phyloP scores from a whole-genome alignment of 2,888 invertebrate species.

The Lasioglossum villosulum region DNA sequence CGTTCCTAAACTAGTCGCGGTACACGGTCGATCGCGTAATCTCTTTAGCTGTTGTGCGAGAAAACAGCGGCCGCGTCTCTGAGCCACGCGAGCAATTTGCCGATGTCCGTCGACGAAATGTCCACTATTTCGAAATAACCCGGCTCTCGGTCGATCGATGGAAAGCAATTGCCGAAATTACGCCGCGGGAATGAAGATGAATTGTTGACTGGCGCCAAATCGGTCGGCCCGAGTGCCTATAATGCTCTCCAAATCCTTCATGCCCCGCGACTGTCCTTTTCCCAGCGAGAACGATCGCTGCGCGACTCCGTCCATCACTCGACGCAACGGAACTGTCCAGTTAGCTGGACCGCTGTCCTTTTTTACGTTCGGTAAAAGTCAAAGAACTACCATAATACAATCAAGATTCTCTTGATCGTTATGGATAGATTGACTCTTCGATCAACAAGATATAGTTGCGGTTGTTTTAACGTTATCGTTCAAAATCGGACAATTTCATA shows the following conservation, averaged over 20 bases:
- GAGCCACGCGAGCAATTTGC: conserved; percentile 32
- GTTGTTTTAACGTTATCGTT: too few relatives aligned
- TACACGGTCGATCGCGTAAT: conserved; percentile 16
- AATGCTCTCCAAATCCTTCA: conserved; percentile 26
- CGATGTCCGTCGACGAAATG: conserved; percentile 20
- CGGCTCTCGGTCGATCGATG: conserved; percentile 57
- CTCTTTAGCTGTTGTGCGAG: conserved; percentile 42
- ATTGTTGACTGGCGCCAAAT: conserved; percentile 50
- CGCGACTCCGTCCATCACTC: neutral
- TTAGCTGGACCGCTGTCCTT: too few relatives aligned
- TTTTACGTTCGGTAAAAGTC: too few relatives aligned
- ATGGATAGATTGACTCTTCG: too few relatives aligned
- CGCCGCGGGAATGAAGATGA: conserved; percentile 55
- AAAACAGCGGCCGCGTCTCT: conserved; percentile 29
- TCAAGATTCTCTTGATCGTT: too few relatives aligned
- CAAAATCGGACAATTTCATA: too few relatives aligned
- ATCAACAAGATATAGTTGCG: too few relatives aligned
- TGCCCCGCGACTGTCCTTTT: neutral
- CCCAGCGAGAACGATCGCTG: neutral
- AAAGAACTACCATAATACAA: too few relatives aligned
- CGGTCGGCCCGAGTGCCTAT: conserved; percentile 5
- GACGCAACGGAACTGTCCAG: neutral
- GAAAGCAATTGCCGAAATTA: conserved; percentile 68
- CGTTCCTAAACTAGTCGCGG: neutral
- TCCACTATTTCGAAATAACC: conserved; percentile 51